These are phyloP conservation scores for Sorex maritimensis DNA, from an alignment of 2,797 vertebrate genomes.

Conservation along the genomic window DNA sequence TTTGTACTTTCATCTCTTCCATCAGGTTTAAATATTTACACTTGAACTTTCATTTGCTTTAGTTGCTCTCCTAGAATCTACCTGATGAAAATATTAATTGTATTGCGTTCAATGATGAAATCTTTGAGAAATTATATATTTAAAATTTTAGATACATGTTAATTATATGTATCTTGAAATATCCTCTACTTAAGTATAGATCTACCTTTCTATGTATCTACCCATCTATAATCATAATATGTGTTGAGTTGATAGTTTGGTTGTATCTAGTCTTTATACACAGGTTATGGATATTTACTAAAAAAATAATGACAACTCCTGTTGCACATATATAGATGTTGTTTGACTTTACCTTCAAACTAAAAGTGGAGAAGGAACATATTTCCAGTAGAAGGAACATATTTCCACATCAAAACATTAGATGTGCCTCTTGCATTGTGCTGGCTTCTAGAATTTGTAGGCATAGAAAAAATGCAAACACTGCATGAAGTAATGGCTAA, in stretches of 20 bases:
- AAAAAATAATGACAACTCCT: background rate
- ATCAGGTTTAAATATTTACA: slow-evolving; percentile 18
- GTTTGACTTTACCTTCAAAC: slow-evolving; percentile 50
- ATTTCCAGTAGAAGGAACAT: slow-evolving; percentile 36
- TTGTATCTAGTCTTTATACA: background rate
- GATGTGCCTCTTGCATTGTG: background rate
- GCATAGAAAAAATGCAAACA: slow-evolving; percentile 54
- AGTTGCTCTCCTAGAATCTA: background rate
- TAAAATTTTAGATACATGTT: slow-evolving; percentile 28
- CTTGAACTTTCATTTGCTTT: background rate
- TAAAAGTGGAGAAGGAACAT: background rate
- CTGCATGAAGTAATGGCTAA: slow-evolving; percentile 32
- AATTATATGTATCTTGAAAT: slow-evolving; percentile 37
- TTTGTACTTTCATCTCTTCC: slow-evolving; percentile 40
- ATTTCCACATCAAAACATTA: background rate
- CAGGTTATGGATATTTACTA: background rate
- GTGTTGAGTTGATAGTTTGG: slow-evolving; percentile 19
- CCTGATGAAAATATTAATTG: slow-evolving; percentile 51
- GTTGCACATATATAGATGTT: background rate
- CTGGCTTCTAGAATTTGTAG: slow-evolving; percentile 51
- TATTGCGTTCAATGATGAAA: slow-evolving; percentile 18
- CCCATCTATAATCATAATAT: background rate
- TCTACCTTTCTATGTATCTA: background rate
- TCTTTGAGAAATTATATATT: slow-evolving; percentile 39
- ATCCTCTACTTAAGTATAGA: background rate